phyloP scores from a whole-genome alignment of 2,888 invertebrate species.

The Spisula solida region DNA sequence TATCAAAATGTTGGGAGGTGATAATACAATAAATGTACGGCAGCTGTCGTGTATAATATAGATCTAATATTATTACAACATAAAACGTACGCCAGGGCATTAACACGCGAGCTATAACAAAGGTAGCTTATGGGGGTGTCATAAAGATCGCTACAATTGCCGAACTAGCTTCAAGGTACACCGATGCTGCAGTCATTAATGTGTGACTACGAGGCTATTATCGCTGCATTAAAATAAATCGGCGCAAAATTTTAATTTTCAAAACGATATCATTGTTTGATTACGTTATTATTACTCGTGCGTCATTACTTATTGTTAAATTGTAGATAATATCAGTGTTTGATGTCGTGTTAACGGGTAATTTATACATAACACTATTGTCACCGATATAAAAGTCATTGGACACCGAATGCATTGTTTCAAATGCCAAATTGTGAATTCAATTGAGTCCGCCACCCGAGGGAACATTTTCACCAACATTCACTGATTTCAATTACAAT shows the following conservation, averaged over 20 bases:
- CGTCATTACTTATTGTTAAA: slow-evolving; percentile 5
- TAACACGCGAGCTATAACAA: background rate
- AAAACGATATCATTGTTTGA: background rate
- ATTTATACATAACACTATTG: slow-evolving; percentile 53
- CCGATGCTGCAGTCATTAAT: background rate
- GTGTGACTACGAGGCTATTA: background rate
- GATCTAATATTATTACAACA: background rate
- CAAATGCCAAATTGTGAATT: slow-evolving; percentile 57
- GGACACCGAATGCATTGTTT: slow-evolving; percentile 41
- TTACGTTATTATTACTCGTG: background rate
- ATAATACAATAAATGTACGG: background rate
- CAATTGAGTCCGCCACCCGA: slow-evolving; percentile 47
- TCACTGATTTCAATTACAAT: slow-evolving; percentile 54
- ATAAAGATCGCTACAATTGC: background rate
- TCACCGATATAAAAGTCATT: slow-evolving; percentile 40
- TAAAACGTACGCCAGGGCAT: background rate
- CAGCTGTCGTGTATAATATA: background rate
- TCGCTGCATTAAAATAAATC: slow-evolving; percentile 23
- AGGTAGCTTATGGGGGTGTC: background rate
- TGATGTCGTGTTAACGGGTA: slow-evolving; percentile 36
- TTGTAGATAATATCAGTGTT: slow-evolving; percentile 21
- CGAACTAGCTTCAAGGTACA: background rate
- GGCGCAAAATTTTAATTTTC: slow-evolving; percentile 44
- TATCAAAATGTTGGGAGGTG: background rate
- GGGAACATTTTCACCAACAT: slow-evolving; percentile 51